Evolutionary conservation across 2,888 invertebrate genomes (phyloP).

Genomic region (Orchesellides sinensis): DNA sequence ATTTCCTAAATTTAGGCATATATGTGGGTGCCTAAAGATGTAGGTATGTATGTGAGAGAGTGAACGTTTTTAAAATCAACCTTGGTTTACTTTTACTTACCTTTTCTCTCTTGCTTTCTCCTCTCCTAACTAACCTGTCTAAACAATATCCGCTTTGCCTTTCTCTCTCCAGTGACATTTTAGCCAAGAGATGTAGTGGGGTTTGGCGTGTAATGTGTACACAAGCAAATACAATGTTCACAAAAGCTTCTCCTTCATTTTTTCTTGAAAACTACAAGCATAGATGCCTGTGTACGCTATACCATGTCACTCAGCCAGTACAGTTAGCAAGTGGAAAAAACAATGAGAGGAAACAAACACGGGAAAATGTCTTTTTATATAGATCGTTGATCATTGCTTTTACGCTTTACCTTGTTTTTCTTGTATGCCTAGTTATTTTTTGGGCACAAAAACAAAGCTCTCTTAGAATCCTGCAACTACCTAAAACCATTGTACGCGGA

Average conservation of each 20-base stretch:
- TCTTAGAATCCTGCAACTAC: no score
- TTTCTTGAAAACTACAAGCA: neutral
- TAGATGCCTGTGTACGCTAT: neutral
- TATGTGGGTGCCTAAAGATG: no score
- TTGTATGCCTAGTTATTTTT: no score
- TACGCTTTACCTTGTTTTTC: constrained; percentile 41
- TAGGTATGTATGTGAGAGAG: neutral
- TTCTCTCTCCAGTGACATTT: constrained; percentile 1
- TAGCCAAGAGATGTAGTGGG: constrained; percentile 11
- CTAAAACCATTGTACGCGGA: no score
- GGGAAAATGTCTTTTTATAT: constrained; percentile 32
- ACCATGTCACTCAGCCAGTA: neutral
- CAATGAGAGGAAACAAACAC: neutral
- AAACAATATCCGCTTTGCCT: constrained; percentile 42
- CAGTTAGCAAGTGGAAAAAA: neutral
- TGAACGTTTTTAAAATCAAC: neutral
- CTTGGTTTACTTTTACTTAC: neutral
- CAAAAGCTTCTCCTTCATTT: neutral
- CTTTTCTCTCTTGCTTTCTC: constrained; percentile 11
- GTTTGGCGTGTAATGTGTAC: no score
- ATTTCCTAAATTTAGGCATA: neutral
- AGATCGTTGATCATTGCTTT: constrained; percentile 49
- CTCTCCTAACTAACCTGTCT: constrained; percentile 27
- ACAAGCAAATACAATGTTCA: no score
- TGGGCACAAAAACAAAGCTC: no score